Evolutionary conservation across 2,797 vertebrate genomes (phyloP), one percentile per base, ranked within the genome.

Genomic region (Poeciliopsis turneri): DNA sequence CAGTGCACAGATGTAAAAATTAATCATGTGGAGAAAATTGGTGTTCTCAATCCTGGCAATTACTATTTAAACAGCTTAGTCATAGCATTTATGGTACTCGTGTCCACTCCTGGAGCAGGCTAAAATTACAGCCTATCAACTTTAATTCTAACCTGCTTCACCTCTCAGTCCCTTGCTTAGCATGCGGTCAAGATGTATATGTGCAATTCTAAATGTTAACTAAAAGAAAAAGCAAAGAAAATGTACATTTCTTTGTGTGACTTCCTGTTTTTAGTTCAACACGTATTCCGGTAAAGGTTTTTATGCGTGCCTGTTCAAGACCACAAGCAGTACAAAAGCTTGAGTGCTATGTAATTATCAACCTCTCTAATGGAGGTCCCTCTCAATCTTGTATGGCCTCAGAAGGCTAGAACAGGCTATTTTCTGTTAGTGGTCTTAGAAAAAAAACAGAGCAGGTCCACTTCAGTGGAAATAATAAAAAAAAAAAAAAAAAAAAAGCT

Each of bases 271-370:
- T n/a, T 78, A 72, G 53, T 78, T 72, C 72, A 76, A 82, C 82
- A 76, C 83, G 61, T 47, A 61, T 71, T 53, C 82, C 74, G 88
- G 77, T 88, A 81, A 87, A 78, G 75, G 79, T 76, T 92, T 87
- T 89, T 82, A 79, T 77, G 53, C 36, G 79, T 70, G 79, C 81
- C 88, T 90, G 88, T 86, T 78, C 78, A 89, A 80, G 85, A 90
- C 79, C 78, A 77, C 87, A 86, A 64, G 84, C 85, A 77, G 86
- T 53, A 78, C 74, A 87, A 90, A 82, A 88, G 84, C 85, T 79
- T 71, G 87, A 94, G 90, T 91, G 90, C 87, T 92, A 76, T 84
- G 86, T 84, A 92, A 92, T 92, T 93, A 93, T 88, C 89, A 90
- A 28, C 76, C 77, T 75, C 86, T 85, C 83, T 93, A 93, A 94